Conservation (phyloP, 1,140 invertebrate genomes). For the Helicoverpa zea region DNA sequence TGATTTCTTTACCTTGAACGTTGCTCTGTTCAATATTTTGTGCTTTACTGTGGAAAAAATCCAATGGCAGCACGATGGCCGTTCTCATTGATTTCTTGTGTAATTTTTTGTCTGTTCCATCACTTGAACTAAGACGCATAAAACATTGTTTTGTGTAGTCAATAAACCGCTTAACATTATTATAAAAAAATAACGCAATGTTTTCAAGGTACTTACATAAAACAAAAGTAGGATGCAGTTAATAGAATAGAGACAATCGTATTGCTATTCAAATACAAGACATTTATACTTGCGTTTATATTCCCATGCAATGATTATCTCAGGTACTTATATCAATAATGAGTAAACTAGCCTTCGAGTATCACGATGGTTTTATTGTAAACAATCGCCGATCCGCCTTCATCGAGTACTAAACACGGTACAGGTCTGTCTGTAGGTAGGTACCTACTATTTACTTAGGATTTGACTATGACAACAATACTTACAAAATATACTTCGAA, state of each 20-base stretch:
- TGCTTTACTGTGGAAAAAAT: conserved; percentile 16
- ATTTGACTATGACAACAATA: too few relatives aligned
- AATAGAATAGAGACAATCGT: too few relatives aligned
- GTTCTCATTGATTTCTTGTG: background rate
- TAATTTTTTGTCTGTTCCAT: background rate
- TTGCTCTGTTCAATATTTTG: conserved; percentile 20
- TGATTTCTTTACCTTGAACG: conserved; percentile 43
- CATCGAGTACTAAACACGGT: background rate
- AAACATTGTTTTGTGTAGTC: background rate
- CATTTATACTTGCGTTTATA: conserved; percentile 13
- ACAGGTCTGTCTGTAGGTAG: background rate
- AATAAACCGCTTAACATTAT: background rate
- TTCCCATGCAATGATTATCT: conserved; percentile 26
- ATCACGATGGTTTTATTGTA: conserved; percentile 23
- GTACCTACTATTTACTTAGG: too few relatives aligned
- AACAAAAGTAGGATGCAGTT: too few relatives aligned
- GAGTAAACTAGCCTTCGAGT: conserved; percentile 9
- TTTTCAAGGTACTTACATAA: too few relatives aligned
- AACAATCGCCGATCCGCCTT: conserved; percentile 7
- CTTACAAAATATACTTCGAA: too few relatives aligned
- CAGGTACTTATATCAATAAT: conserved; percentile 26
- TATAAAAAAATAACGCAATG: background rate
- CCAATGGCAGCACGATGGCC: conserved; percentile 20
- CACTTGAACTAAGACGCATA: too few relatives aligned
- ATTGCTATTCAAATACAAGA: background rate